A percentile compares a stretch with the other conserved stretches of the same genome.
Conservation (phyloP, 2,888 invertebrate genomes). For the Melinaea menophilus region DNA sequence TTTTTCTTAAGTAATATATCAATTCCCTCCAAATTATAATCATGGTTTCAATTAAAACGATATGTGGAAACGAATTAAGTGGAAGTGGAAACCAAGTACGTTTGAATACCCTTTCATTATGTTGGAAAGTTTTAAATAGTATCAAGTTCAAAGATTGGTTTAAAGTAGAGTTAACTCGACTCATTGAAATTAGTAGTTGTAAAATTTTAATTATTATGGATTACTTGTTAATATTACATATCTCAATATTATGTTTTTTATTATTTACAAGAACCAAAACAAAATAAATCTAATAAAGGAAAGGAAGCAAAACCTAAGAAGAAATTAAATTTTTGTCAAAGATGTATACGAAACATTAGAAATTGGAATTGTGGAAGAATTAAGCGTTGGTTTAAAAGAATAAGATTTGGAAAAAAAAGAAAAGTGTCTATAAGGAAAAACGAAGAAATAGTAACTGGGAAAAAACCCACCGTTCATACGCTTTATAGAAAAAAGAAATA, state of each 20-base stretch:
- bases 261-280: constrained; percentile 7
- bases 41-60: neutral
- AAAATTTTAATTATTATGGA: neutral
- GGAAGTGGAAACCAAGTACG: neutral
- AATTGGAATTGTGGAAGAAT: constrained; percentile 37
- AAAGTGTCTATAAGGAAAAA: constrained; percentile 16
- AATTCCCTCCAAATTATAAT: neutral
- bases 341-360: constrained; percentile 33
- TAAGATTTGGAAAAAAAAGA: constrained; percentile 36
- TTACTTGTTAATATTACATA: neutral
- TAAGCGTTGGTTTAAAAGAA: constrained; percentile 38
- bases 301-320: constrained; percentile 18
- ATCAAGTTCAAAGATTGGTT: neutral
- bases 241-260: neutral
- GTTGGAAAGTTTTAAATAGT: neutral
- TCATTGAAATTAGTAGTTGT: too few species aligned
- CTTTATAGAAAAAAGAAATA: constrained; percentile 36
- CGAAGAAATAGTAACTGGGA: constrained; percentile 10
- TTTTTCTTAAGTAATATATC: too few species aligned
- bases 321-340: constrained; percentile 31
- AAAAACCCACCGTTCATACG: constrained; percentile 28
- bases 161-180: neutral
- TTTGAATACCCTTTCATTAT: neutral
- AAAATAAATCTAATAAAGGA: constrained; percentile 4
- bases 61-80: neutral